Evolutionary conservation across 2,797 vertebrate genomes (phyloP).

Genomic region (Chelonia mydas): DNA sequence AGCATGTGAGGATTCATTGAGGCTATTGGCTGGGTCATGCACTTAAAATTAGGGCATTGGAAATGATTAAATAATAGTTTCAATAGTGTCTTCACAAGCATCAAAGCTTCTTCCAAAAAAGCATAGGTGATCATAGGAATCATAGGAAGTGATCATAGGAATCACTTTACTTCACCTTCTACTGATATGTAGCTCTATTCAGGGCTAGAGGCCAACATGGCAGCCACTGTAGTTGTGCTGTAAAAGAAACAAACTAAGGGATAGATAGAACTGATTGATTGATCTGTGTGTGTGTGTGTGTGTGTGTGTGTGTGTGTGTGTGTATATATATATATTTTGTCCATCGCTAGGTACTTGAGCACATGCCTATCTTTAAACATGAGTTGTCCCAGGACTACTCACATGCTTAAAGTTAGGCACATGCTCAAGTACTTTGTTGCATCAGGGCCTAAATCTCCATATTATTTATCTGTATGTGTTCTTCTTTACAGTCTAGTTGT

Average conservation of each 20-base stretch:
- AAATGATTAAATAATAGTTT: not conserved
- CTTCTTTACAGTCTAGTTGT: not conserved
- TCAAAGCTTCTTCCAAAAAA: not conserved
- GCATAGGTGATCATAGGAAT: not conserved
- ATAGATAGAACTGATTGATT: fast-evolving
- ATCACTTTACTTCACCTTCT: not conserved
- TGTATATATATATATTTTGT: no score
- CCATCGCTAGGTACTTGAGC: not conserved
- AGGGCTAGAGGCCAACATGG: not conserved
- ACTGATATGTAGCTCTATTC: not conserved
- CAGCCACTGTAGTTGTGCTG: fast-evolving
- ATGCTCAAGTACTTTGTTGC: not conserved
- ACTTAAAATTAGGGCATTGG: fast-evolving
- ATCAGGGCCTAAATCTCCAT: not conserved
- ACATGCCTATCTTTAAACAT: fast-evolving
- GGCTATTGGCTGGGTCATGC: not conserved
- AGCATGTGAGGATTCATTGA: not conserved
- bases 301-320: no score
- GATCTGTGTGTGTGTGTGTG: no score
- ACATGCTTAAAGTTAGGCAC: not conserved
- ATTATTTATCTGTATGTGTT: not conserved
- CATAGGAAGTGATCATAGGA: not conserved
- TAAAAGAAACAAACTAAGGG: not conserved
- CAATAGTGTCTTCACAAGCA: not conserved
- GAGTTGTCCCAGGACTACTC: not conserved